phyloP scores from a whole-genome alignment of 2,888 invertebrate species.

The Beris morrisii region DNA sequence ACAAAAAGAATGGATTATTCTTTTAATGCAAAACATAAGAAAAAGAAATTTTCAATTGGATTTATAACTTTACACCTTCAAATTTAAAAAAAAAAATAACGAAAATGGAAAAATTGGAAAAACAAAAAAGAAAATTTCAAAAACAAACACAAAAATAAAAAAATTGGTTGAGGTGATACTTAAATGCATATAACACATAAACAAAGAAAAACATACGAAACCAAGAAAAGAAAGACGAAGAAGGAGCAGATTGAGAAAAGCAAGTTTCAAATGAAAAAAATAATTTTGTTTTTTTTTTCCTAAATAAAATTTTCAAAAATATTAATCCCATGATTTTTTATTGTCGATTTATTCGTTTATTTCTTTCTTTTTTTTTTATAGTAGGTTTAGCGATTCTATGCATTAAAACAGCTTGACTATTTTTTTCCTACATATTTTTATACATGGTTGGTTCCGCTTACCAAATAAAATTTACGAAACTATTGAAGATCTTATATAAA shows the following conservation, averaged over 20 bases:
- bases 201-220: too few relatives aligned
- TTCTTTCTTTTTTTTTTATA: background rate
- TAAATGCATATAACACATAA: constrained; percentile 10
- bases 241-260: constrained; percentile 15
- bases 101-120: too few relatives aligned
- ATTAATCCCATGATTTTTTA: constrained; percentile 9
- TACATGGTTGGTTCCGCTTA: too few relatives aligned
- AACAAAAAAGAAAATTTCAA: background rate
- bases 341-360: constrained; percentile 21
- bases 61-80: too few relatives aligned
- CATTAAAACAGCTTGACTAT: too few relatives aligned
- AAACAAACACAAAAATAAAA: constrained; percentile 18
- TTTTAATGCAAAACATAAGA: background rate
- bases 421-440: too few relatives aligned
- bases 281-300: constrained; percentile 31
- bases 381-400: too few relatives aligned
- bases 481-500: too few relatives aligned
- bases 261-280: constrained; percentile 20
- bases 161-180: constrained; percentile 34
- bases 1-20: background rate
- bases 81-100: constrained; percentile 1
- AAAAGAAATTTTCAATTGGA: background rate
- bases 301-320: constrained; percentile 33
- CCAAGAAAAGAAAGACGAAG: constrained; percentile 23
- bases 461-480: too few relatives aligned